Evolutionary conservation across 1,140 invertebrate species (phyloP).

Genomic region (Atta texana): DNA sequence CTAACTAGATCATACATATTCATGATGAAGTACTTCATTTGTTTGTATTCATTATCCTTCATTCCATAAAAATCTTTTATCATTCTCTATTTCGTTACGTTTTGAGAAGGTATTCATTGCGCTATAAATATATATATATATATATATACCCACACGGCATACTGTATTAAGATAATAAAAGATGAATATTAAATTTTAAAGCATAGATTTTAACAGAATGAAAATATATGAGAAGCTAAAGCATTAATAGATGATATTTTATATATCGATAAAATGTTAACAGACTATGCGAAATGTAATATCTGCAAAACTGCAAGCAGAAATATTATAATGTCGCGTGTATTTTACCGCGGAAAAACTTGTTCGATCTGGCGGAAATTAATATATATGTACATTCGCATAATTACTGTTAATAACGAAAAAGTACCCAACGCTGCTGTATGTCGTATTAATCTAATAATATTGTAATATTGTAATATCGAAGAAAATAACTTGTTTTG

Average conservation of each 20-base stretch:
- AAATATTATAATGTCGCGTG: slow-evolving; percentile 7
- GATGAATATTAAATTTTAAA: slow-evolving; percentile 3
- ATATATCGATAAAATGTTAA: slow-evolving; percentile 7
- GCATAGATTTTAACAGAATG: background rate
- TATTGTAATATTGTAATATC: slow-evolving; percentile 7
- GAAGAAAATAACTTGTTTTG: slow-evolving; percentile 52
- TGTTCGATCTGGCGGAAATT: background rate
- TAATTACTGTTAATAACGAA: slow-evolving; percentile 33
- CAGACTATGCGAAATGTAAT: background rate
- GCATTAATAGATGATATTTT: slow-evolving; percentile 11
- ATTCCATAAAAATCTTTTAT: slow-evolving; percentile 4
- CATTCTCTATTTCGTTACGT: no score
- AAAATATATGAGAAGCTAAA: slow-evolving; percentile 6
- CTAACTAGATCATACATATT: slow-evolving; percentile 58
- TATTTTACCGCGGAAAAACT: background rate
- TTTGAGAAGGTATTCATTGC: no score
- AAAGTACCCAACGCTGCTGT: background rate
- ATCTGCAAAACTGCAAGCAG: background rate
- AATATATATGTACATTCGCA: background rate
- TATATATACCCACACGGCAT: no score
- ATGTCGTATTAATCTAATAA: slow-evolving; percentile 5
- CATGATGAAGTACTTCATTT: slow-evolving; percentile 53
- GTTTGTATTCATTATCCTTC: slow-evolving; percentile 45
- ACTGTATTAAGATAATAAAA: slow-evolving; percentile 1
- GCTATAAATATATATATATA: no score